These are phyloP conservation scores for Paracyprichromis sp. DNA, from an alignment of 2,113 vertebrate genomes.

Conservation along the genomic window DNA sequence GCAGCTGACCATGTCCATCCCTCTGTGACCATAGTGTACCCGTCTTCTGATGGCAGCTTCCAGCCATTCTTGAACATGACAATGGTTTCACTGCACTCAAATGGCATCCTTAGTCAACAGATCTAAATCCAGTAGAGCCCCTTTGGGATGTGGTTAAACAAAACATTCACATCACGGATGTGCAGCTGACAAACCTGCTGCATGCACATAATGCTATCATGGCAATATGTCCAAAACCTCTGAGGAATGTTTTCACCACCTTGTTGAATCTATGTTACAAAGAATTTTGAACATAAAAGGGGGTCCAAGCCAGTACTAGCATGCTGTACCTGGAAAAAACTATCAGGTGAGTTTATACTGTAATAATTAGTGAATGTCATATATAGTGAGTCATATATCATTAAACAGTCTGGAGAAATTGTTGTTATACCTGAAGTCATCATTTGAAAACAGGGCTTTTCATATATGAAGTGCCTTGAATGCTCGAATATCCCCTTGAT, in stretches of 20 bases:
- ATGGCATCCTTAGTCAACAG: neutral
- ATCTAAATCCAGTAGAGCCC: neutral
- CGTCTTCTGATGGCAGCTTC: neutral
- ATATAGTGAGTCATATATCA: rapidly evolving
- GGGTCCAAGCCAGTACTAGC: neutral
- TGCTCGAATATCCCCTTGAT: neutral
- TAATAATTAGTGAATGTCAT: neutral
- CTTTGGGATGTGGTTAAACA: neutral
- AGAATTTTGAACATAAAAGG: neutral
- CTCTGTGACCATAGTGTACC: neutral
- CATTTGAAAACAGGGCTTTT: neutral
- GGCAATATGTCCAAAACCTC: neutral
- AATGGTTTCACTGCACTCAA: neutral
- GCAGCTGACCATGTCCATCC: neutral
- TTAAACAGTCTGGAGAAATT: neutral
- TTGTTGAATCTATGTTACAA: neutral
- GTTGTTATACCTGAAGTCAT: neutral
- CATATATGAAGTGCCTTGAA: neutral
- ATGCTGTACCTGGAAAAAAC: neutral
- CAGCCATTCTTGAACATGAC: neutral
- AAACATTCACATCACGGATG: neutral
- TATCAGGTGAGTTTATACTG: neutral
- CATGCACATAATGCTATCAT: neutral
- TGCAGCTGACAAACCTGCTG: neutral
- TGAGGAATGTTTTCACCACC: neutral